Evolutionary conservation across 1,140 invertebrate genomes (phyloP), one percentile per base, ranked within the genome.

Genomic region (Eriocheir sinensis): DNA sequence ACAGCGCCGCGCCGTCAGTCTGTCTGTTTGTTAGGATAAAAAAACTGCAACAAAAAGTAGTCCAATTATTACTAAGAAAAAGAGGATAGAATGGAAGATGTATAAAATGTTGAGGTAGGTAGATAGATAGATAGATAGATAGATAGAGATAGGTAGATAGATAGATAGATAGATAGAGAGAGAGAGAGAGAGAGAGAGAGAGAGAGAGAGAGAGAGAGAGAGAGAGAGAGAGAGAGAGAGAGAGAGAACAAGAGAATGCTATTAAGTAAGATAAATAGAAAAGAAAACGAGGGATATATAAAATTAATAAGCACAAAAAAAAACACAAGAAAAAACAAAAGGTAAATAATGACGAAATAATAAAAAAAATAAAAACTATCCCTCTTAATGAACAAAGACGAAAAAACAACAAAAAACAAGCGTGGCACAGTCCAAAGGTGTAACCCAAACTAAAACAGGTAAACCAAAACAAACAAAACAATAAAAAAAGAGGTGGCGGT

Each of bases 271-370:
- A 72, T 72, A 72, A 72, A n/a, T 72, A n/a, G n/a, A 72, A 15
- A 72, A 72, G 15, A 72, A 72, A 72, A 15, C 15, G 12, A 72
- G 60, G 15, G 60, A 72, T 15, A 15, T 15, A 72, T 72, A 72
- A 72, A 72, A 72, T 15, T 72, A n/a, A 72, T 15, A 15, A 12
- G n/a, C 60, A 72, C 60, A 12, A 72, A 72, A 15, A 72, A 72
- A 15, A 72, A 72, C 60, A 72, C n/a, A 72, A n/a, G n/a, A 12
- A 72, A 72, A 15, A 72, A 12, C 15, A 72, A 72, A 15, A 72
- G n/a, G n/a, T 72, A 72, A 72, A 72, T n/a, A 72, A 72, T 72
- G 60, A 72, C 60, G 60, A n/a, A n/a, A n/a, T n/a, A n/a, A n/a
- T n/a, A n/a, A n/a, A n/a, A n/a, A n/a, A n/a, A n/a, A n/a, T n/a